Percentiles rank a stretch among this genome's conserved stretches.
phyloP scores from a whole-genome alignment of 2,888 invertebrate genomes.

The Lochmaea capreae region DNA sequence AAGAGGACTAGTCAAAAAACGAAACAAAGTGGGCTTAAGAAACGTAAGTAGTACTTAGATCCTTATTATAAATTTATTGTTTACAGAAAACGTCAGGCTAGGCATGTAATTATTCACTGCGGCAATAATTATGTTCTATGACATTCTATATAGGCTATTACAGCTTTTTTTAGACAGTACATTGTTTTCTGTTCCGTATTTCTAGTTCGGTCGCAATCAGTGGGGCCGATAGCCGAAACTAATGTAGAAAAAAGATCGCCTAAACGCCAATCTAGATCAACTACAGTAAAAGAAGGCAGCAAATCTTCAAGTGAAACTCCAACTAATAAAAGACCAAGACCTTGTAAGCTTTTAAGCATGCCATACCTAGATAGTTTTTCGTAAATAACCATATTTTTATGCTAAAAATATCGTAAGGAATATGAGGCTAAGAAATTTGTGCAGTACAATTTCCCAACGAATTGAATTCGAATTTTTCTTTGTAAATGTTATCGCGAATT shows the following conservation, averaged over 20 bases:
- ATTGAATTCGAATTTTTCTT: too few species aligned
- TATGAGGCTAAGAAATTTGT: too few species aligned
- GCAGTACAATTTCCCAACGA: too few species aligned
- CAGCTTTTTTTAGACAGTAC: conserved; percentile 17
- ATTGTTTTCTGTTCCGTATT: conserved; percentile 35
- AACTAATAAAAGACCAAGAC: conserved; percentile 73
- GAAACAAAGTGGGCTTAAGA: conserved; percentile 69
- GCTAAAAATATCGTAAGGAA: background rate
- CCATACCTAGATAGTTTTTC: background rate
- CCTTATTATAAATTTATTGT: background rate
- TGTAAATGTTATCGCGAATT: background rate
- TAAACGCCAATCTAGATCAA: conserved; percentile 79
- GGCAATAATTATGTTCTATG: background rate
- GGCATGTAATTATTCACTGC: too few species aligned
- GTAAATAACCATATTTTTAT: conserved; percentile 6
- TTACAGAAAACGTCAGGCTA: background rate
- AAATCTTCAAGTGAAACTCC: conserved; percentile 73
- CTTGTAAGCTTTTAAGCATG: conserved; percentile 71
- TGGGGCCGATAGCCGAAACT: conserved; percentile 71
- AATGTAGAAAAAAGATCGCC: conserved; percentile 77
- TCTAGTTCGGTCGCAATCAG: conserved; percentile 76
- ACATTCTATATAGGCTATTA: background rate
- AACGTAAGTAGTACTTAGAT: conserved; percentile 58
- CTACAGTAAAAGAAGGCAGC: conserved; percentile 74
- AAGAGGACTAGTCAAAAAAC: conserved; percentile 67